These are phyloP conservation scores for Rhyacophila brunnea DNA, from an alignment of 1,140 invertebrate genomes.

Conservation along the genomic window DNA sequence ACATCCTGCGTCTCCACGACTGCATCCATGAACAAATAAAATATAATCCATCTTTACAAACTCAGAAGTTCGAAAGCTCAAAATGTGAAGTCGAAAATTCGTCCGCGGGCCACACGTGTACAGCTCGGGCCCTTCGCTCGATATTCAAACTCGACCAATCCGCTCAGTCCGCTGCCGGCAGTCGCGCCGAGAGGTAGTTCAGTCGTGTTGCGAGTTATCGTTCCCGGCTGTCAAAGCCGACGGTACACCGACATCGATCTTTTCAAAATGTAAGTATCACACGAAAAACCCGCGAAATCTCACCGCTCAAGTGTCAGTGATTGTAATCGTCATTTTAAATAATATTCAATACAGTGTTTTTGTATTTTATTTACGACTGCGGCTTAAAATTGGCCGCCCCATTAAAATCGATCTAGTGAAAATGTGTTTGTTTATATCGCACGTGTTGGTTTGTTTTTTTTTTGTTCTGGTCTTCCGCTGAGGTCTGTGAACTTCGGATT, in stretches of 20 bases:
- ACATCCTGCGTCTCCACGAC: too few species aligned
- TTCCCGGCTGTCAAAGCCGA: slow-evolving; percentile 22
- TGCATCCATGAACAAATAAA: too few species aligned
- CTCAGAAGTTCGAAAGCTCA: too few species aligned
- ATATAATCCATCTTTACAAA: too few species aligned
- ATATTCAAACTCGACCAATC: slow-evolving; percentile 19
- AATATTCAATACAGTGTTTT: neutral
- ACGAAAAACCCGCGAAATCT: slow-evolving; percentile 1
- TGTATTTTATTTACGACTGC: neutral
- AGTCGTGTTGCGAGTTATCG: neutral
- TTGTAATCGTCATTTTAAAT: too few species aligned
- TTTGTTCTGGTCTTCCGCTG: neutral
- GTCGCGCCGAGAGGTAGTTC: slow-evolving; percentile 4
- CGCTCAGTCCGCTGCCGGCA: slow-evolving; percentile 23
- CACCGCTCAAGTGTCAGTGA: slow-evolving; percentile 7
- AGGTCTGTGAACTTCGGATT: slow-evolving; percentile 19
- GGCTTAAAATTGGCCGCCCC: neutral
- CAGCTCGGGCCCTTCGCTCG: slow-evolving; percentile 11
- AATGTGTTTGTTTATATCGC: slow-evolving; percentile 19
- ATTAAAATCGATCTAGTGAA: too few species aligned
- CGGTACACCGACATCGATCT: slow-evolving; percentile 13
- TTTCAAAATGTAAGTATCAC: slow-evolving; percentile 18
- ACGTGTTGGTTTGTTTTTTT: slow-evolving; percentile 4
- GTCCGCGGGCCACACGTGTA: too few species aligned
- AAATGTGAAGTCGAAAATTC: too few species aligned